phyloP scores from a whole-genome alignment of 53 echinoderm and acorn worm species.

The Apostichopus leukothele region DNA sequence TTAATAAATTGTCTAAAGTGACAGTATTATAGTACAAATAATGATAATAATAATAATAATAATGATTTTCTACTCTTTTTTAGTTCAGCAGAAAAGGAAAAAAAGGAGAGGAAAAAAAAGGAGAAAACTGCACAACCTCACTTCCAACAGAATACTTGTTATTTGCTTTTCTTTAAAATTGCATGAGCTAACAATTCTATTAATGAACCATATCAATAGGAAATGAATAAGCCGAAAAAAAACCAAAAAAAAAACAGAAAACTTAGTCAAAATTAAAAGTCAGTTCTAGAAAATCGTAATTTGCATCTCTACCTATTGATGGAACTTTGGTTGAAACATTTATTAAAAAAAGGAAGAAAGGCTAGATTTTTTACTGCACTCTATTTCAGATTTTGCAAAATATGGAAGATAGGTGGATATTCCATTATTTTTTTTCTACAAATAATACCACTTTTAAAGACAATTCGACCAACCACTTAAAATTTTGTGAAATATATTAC shows the following conservation, averaged over 20 bases:
- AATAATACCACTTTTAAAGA: too few species aligned
- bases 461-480: too few species aligned
- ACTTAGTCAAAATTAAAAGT: too few species aligned
- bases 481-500: too few species aligned
- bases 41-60: background rate
- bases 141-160: slow-evolving; percentile 3
- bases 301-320: background rate
- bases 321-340: background rate
- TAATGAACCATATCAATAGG: background rate
- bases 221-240: background rate
- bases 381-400: background rate
- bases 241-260: background rate
- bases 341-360: background rate
- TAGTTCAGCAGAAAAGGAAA: background rate
- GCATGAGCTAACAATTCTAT: background rate
- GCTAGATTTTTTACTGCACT: background rate
- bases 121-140: background rate
- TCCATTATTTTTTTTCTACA: background rate
- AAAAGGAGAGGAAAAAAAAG: background rate
- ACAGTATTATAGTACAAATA: slow-evolving; percentile 12
- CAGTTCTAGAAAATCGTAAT: too few species aligned
- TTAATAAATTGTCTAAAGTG: slow-evolving; percentile 11
- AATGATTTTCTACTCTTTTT: background rate
- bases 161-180: background rate
- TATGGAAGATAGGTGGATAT: slow-evolving; percentile 2